Conservation (phyloP, 30 jellyfish, hydroid and myxozoan species). For the Haliclystus octoradiatus region DNA sequence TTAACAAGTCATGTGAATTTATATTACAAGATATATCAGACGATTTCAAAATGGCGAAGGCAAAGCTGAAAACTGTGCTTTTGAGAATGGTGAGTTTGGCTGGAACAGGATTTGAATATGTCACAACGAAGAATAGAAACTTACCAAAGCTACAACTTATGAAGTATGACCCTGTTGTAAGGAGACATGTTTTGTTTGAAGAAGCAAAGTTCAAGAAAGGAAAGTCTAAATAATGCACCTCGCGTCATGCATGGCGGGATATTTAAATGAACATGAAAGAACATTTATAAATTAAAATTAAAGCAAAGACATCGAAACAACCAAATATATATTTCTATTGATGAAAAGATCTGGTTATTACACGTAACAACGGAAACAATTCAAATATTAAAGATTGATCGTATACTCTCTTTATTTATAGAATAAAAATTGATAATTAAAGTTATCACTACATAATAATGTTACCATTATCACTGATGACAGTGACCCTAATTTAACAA, state of each 20-base stretch:
- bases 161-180: conserved; percentile 75
- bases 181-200: not conserved
- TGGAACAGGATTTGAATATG: conserved; percentile 80
- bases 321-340: not conserved
- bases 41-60: too few species aligned
- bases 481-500: too few species aligned
- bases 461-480: too few species aligned
- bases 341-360: not conserved
- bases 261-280: too few species aligned
- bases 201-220: not conserved
- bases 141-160: conserved; percentile 46
- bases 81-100: conserved; percentile 91
- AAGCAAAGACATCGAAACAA: too few species aligned
- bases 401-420: too few species aligned
- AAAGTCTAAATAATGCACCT: not conserved
- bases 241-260: too few species aligned
- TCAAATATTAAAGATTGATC: not conserved
- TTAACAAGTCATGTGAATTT: too few species aligned
- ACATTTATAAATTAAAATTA: too few species aligned
- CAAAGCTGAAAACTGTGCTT: too few species aligned
- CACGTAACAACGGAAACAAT: not conserved
- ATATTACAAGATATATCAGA: too few species aligned
- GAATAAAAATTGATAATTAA: not conserved
- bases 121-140: conserved; percentile 63
- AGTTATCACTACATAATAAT: not conserved